phyloP scores from a whole-genome alignment of 2,888 invertebrate species.

The Bellardia bayeri region DNA sequence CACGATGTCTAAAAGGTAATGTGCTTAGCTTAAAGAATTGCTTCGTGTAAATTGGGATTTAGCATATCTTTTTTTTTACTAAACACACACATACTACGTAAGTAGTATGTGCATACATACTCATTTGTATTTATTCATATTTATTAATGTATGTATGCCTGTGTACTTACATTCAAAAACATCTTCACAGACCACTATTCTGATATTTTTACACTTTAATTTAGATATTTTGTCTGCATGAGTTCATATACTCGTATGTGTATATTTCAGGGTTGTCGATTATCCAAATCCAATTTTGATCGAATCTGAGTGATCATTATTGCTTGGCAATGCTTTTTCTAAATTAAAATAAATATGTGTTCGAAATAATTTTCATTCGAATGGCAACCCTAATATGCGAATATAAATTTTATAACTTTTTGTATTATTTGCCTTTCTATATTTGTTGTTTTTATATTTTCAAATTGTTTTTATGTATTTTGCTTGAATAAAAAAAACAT shows the following conservation, averaged over 20 bases:
- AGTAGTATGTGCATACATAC: neutral
- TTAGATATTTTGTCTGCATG: slow-evolving; percentile 44
- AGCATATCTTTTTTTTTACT: slow-evolving; percentile 23
- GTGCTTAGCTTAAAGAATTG: too few species aligned
- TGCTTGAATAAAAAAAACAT: slow-evolving; percentile 16
- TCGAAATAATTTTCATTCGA: too few species aligned
- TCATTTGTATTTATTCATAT: neutral
- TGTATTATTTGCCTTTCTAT: slow-evolving; percentile 46
- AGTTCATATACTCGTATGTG: too few species aligned
- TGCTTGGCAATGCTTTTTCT: too few species aligned
- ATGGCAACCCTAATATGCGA: neutral
- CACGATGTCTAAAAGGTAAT: too few species aligned
- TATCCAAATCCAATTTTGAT: too few species aligned
- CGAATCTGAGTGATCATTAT: too few species aligned
- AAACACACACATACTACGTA: neutral
- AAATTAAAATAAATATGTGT: too few species aligned
- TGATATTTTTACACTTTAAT: slow-evolving; percentile 55
- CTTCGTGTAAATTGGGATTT: too few species aligned
- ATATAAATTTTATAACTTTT: slow-evolving; percentile 54
- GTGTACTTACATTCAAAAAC: neutral
- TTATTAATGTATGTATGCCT: neutral
- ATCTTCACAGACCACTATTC: slow-evolving; percentile 36
- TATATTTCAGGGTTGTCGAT: neutral
- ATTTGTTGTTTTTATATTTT: slow-evolving; percentile 36
- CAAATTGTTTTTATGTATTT: slow-evolving; percentile 41